These are phyloP conservation scores for Ectropis crepuscularia DNA, from an alignment of 2,888 invertebrate genomes.

Conservation along the genomic window DNA sequence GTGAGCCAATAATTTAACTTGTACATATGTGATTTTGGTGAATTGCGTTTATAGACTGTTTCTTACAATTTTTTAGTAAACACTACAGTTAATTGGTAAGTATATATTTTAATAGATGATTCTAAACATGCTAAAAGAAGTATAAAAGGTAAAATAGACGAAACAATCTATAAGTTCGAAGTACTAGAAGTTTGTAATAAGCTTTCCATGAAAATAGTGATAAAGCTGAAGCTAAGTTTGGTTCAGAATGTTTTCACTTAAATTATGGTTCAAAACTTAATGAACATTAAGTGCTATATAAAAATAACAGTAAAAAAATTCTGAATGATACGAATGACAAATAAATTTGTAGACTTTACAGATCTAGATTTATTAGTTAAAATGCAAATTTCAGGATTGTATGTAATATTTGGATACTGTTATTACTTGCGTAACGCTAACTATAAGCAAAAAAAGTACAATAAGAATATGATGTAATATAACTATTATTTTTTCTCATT, in stretches of 20 bases:
- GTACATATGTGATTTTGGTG: conserved; percentile 34
- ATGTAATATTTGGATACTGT: not conserved
- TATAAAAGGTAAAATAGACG: conserved; percentile 49
- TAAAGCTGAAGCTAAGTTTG: conserved; percentile 60
- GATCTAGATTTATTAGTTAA: not conserved
- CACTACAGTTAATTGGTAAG: not conserved
- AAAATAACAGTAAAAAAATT: conserved; percentile 37
- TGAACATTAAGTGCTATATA: not conserved
- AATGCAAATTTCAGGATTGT: conserved; percentile 21
- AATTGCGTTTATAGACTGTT: conserved; percentile 60
- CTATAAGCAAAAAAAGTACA: too few species aligned
- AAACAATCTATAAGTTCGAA: conserved; percentile 74
- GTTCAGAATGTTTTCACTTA: conserved; percentile 51
- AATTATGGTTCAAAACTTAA: conserved; percentile 4
- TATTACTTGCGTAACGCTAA: too few species aligned
- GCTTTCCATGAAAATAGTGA: conserved; percentile 62
- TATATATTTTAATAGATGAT: conserved; percentile 29
- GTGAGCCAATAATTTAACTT: conserved; percentile 15
- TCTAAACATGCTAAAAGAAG: conserved; percentile 43
- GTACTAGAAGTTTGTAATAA: conserved; percentile 59
- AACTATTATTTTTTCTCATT: too few species aligned
- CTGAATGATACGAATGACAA: conserved; percentile 32
- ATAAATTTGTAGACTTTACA: not conserved
- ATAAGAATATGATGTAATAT: too few species aligned
- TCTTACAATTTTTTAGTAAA: conserved; percentile 36